phyloP scores from a whole-genome alignment of 2,888 invertebrate species.

The Mimachlamys varia region DNA sequence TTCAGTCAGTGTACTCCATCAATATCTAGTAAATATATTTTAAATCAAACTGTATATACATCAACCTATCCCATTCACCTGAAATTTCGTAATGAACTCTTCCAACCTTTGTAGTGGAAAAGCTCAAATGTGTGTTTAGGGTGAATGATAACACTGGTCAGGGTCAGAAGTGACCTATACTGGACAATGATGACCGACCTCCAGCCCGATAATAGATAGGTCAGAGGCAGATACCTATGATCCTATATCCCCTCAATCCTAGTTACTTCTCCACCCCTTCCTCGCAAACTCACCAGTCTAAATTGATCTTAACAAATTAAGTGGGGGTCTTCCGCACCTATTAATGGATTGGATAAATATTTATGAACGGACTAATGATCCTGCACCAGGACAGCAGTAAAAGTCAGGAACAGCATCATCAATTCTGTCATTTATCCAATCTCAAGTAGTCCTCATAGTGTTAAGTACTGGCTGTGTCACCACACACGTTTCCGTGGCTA shows the following conservation, averaged over 20 bases:
- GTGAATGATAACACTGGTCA: too few species aligned
- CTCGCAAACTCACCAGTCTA: neutral
- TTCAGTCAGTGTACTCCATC: too few species aligned
- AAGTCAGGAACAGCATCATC: slow-evolving; percentile 26
- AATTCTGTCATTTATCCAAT: slow-evolving; percentile 31
- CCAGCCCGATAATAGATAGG: neutral
- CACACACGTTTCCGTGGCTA: neutral
- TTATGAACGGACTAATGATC: slow-evolving; percentile 19
- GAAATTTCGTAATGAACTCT: too few species aligned
- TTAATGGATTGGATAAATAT: slow-evolving; percentile 27
- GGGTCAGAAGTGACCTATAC: neutral
- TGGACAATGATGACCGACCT: neutral
- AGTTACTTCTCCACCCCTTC: neutral
- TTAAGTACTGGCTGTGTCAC: neutral
- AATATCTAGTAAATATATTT: too few species aligned
- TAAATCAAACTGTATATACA: too few species aligned
- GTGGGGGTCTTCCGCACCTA: slow-evolving; percentile 21
- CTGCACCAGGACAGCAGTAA: neutral
- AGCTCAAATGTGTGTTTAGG: too few species aligned
- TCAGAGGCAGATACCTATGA: neutral
- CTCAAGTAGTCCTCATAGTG: slow-evolving; percentile 3
- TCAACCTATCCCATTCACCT: too few species aligned
- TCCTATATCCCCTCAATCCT: neutral
- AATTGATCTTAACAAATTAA: slow-evolving; percentile 33
- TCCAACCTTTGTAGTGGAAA: too few species aligned